phyloP scores from a whole-genome alignment of 2,888 invertebrate genomes.

The Tenthredo scrophulariae region DNA sequence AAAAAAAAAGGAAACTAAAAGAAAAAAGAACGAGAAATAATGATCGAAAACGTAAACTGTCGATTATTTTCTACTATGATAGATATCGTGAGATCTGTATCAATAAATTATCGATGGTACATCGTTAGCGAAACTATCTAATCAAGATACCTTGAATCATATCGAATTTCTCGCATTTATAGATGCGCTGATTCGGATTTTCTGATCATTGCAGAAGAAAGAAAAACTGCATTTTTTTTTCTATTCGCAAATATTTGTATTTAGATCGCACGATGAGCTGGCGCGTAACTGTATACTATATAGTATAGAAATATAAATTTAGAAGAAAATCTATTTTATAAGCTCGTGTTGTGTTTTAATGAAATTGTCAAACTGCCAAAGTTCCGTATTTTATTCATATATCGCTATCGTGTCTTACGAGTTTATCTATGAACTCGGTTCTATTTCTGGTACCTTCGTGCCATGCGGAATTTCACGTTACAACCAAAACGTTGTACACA shows the following conservation, averaged over 20 bases:
- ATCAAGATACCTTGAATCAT: not conserved
- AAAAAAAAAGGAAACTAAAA: not conserved
- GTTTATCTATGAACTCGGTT: not conserved
- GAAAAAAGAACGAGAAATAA: not conserved
- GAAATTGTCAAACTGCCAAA: conserved; percentile 35
- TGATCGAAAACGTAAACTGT: not conserved
- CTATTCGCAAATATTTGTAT: not conserved
- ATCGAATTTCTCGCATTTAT: not conserved
- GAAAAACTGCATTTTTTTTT: not conserved
- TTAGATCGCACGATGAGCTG: not conserved
- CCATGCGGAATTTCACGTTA: not conserved
- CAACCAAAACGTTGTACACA: not conserved
- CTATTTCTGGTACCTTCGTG: not conserved
- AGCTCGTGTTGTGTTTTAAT: not conserved
- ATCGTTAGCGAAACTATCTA: not conserved
- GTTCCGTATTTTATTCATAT: not conserved
- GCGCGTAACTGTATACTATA: not conserved
- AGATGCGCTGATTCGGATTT: not conserved
- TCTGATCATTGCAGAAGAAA: not conserved
- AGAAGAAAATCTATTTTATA: conserved; percentile 6
- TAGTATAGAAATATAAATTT: conserved; percentile 20
- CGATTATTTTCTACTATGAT: not conserved
- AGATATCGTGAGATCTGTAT: not conserved
- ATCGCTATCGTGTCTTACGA: not conserved
- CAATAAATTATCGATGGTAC: not conserved